phyloP scores from a whole-genome alignment of 2,113 vertebrate species.

The Muscicapa adusta region DNA sequence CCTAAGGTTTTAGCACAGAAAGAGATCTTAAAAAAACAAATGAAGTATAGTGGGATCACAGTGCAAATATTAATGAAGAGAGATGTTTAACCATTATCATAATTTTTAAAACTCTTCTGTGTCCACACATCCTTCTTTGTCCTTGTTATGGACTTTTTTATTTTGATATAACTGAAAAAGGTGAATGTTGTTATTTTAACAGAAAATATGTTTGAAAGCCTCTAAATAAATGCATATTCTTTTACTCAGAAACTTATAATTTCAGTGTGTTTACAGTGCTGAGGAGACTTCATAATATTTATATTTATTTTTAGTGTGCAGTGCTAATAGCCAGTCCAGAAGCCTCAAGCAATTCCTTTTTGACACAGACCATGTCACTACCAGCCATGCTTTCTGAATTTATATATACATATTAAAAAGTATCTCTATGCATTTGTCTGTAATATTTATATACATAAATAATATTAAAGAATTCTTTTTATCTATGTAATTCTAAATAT shows the following conservation, averaged over 20 bases:
- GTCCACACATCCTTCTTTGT: background rate
- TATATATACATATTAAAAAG: background rate
- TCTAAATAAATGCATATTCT: background rate
- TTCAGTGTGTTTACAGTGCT: background rate
- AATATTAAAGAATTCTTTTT: background rate
- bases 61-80: background rate
- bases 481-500: background rate
- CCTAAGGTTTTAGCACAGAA: background rate
- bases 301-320: background rate
- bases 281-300: background rate
- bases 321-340: background rate
- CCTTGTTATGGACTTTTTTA: fast-evolving
- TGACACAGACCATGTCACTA: background rate
- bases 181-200: background rate
- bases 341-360: background rate
- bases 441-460: background rate
- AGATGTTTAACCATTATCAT: background rate
- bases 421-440: background rate
- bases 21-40: background rate
- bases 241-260: background rate
- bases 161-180: background rate
- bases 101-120: background rate
- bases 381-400: background rate
- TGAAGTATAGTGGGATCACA: background rate
- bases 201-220: background rate